Percentiles rank a stretch among this genome's conserved stretches.
Conservation (phyloP, 2,888 invertebrate species). For the Malachius bipustulatus region DNA sequence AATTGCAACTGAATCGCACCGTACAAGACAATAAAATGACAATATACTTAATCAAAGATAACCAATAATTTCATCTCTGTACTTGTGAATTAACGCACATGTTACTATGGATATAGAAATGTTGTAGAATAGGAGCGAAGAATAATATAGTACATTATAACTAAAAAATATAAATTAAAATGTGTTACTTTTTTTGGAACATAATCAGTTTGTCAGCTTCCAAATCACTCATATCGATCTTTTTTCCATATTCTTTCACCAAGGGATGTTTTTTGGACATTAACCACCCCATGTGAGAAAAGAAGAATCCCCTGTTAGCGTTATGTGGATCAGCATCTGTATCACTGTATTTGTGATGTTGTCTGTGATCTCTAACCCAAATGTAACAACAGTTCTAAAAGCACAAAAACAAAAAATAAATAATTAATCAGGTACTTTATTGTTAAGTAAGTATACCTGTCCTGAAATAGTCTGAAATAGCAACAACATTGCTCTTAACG, state of each 20-base stretch:
- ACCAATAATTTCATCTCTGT: too few relatives aligned
- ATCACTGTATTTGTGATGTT: conserved; percentile 68
- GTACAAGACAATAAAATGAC: too few relatives aligned
- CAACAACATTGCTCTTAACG: conserved; percentile 49
- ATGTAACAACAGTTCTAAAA: conserved; percentile 58
- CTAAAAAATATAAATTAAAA: too few relatives aligned
- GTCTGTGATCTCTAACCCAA: conserved; percentile 71
- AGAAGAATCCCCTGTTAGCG: conserved; percentile 71
- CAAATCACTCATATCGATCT: conserved; percentile 66
- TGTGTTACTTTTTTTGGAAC: conserved; percentile 66
- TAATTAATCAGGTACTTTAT: too few relatives aligned
- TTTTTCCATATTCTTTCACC: conserved; percentile 51
- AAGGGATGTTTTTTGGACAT: conserved; percentile 67
- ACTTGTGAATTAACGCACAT: too few relatives aligned
- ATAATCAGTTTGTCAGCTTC: conserved; percentile 57
- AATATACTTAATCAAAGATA: too few relatives aligned
- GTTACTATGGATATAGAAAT: too few relatives aligned
- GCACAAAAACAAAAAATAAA: too few relatives aligned
- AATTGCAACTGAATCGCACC: too few relatives aligned
- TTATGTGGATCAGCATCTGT: conserved; percentile 73
- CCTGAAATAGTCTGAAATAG: conserved; percentile 59
- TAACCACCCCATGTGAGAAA: conserved; percentile 80
- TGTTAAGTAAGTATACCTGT: too few relatives aligned
- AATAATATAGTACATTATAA: too few relatives aligned
- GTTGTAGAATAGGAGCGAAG: too few relatives aligned